Conservation (phyloP, 2,113 vertebrate species). For the Hemichromis elongatus region DNA sequence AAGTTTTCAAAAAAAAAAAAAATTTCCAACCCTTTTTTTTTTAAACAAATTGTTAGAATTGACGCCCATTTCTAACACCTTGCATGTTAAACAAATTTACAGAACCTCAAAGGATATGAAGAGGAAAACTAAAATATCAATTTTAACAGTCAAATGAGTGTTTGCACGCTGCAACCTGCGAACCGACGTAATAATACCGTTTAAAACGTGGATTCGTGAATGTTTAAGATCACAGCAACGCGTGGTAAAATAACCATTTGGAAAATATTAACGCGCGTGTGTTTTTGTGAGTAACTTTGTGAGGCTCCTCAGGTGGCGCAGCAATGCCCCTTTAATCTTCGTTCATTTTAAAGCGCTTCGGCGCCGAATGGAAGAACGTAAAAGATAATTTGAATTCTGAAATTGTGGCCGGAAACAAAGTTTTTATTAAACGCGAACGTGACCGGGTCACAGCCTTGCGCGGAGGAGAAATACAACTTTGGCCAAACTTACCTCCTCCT, state of each 20-base stretch:
- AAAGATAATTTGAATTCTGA: neutral
- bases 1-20: neutral
- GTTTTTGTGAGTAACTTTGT: neutral
- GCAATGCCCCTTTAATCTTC: neutral
- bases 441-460: neutral
- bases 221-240: neutral
- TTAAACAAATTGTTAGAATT: neutral
- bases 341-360: neutral
- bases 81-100: neutral
- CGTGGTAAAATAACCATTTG: neutral
- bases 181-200: neutral
- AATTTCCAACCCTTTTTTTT: neutral
- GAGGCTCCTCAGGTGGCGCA: neutral
- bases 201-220: neutral
- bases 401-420: neutral
- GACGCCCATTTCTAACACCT: neutral
- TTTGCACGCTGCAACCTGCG: neutral
- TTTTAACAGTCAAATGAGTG: neutral
- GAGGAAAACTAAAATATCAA: accelerated
- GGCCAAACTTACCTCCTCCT: constrained; percentile 70
- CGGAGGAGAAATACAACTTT: neutral
- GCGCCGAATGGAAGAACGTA: neutral
- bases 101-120: neutral
- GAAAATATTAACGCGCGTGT: neutral
- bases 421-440: neutral